Percentiles rank a stretch among this genome's conserved stretches.
These are phyloP conservation scores for Agrochola macilenta DNA, from an alignment of 2,888 invertebrate genomes.

Conservation along the genomic window DNA sequence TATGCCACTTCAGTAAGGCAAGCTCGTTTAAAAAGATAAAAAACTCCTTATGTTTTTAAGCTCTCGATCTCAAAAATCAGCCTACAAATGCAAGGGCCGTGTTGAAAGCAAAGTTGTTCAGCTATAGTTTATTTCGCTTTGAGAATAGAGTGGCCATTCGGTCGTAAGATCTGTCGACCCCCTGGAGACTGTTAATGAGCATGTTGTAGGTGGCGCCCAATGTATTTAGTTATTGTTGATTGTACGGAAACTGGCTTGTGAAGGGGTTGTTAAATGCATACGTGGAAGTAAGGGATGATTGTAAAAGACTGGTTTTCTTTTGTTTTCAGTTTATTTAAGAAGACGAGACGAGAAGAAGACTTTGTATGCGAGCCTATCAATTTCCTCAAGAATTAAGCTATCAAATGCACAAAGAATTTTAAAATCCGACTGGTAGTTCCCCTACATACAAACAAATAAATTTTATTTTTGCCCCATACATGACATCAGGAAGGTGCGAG, in stretches of 20 bases:
- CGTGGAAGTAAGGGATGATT: not conserved
- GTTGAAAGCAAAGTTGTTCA: not conserved
- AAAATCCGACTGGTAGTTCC: too few species aligned
- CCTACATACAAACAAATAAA: too few species aligned
- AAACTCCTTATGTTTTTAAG: not conserved
- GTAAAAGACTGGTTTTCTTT: not conserved
- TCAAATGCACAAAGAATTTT: too few species aligned
- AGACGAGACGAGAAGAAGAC: too few species aligned
- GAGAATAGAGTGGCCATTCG: constrained; percentile 21
- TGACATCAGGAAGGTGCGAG: too few species aligned
- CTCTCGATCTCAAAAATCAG: not conserved
- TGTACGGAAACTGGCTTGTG: not conserved
- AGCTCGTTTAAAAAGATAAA: too few species aligned
- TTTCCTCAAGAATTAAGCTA: too few species aligned
- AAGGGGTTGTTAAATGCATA: constrained; percentile 2
- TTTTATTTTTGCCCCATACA: too few species aligned
- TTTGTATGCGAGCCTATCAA: too few species aligned
- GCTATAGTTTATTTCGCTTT: constrained; percentile 16
- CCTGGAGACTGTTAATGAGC: constrained; percentile 51
- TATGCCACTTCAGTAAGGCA: too few species aligned
- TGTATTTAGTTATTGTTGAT: constrained; percentile 28
- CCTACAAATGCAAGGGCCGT: not conserved
- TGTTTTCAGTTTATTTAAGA: not conserved
- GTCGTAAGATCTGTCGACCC: constrained; percentile 22
- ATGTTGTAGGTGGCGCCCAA: constrained; percentile 4